phyloP scores from a whole-genome alignment of 2,113 vertebrate genomes.

The Chamaea fasciata region DNA sequence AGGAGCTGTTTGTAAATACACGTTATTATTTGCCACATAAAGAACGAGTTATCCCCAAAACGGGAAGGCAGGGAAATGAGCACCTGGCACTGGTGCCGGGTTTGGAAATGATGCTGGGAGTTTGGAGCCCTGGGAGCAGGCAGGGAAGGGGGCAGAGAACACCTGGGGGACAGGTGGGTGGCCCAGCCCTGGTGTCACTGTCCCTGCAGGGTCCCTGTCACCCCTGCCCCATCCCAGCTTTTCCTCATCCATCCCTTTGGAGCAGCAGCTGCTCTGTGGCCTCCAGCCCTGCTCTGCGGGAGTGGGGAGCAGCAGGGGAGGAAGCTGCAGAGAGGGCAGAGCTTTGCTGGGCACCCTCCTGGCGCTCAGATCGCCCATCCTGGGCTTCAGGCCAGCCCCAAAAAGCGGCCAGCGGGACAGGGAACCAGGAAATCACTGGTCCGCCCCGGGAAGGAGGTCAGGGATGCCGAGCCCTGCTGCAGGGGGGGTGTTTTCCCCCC shows the following conservation, averaged over 20 bases:
- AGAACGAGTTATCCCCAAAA: neutral
- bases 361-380: neutral
- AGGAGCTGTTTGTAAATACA: neutral
- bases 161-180: rapidly evolving
- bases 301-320: neutral
- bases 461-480: neutral
- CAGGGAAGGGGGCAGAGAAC: neutral
- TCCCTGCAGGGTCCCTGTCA: neutral
- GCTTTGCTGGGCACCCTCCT: neutral
- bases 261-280: neutral
- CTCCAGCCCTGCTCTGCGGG: neutral
- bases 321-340: neutral
- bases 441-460: neutral
- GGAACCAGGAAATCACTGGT: rapidly evolving
- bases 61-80: rapidly evolving
- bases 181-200: neutral
- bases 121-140: neutral
- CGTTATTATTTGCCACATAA: neutral
- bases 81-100: rapidly evolving
- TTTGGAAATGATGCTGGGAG: too few relatives aligned
- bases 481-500: neutral
- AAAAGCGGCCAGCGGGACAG: rapidly evolving
- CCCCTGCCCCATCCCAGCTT: rapidly evolving
- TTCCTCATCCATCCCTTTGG: rapidly evolving
- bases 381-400: neutral